Percentiles rank a stretch among this genome's conserved stretches.
phyloP scores from a whole-genome alignment of 2,113 vertebrate species.

The Pampusana beccarii region DNA sequence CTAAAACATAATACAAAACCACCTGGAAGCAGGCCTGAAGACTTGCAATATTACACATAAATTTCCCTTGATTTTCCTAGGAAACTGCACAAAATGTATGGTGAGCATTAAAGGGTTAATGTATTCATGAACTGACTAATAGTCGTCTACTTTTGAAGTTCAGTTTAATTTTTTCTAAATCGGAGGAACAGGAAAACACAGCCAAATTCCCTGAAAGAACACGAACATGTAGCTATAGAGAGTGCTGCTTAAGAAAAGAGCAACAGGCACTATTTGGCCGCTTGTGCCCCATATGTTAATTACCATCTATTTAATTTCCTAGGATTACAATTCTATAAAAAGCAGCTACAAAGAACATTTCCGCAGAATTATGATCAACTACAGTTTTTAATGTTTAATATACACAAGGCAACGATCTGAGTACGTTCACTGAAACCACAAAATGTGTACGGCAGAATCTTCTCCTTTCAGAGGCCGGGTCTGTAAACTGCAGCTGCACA shows the following conservation, averaged over 20 bases:
- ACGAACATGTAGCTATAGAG: neutral
- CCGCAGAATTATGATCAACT: neutral
- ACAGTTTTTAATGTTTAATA: conserved; percentile 7
- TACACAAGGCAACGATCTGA: neutral
- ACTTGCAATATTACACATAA: neutral
- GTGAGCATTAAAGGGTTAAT: conserved; percentile 12
- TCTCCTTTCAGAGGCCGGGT: neutral
- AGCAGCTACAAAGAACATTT: conserved; percentile 5
- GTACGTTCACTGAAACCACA: neutral
- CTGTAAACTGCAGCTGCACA: conserved; percentile 41
- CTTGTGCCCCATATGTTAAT: neutral
- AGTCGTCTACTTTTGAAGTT: neutral
- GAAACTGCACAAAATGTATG: neutral
- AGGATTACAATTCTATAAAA: conserved; percentile 16
- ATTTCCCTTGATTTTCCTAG: neutral
- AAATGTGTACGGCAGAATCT: neutral
- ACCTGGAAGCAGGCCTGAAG: neutral
- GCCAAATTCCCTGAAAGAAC: neutral
- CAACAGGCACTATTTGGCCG: conserved; percentile 54
- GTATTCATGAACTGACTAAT: neutral
- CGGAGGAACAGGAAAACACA: neutral
- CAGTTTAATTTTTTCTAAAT: neutral
- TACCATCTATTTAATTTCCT: conserved; percentile 31
- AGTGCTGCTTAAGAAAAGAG: conserved; percentile 7
- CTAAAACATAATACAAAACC: neutral